A percentile compares a stretch with the other conserved stretches of the same genome.
phyloP scores from a whole-genome alignment of 2,113 vertebrate genomes.

The Tenrec ecaudatus region DNA sequence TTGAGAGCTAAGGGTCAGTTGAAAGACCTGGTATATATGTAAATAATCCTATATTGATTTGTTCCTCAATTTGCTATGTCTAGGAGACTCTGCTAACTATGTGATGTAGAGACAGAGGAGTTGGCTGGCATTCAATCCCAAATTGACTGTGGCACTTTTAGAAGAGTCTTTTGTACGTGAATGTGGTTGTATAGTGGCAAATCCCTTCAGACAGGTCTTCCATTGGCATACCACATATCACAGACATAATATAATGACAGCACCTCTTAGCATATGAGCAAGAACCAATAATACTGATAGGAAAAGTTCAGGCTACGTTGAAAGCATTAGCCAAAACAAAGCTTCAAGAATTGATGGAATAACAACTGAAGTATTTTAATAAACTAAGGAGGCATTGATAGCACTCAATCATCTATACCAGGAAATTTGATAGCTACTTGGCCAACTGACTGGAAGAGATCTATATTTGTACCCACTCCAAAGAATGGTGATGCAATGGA shows the following conservation, averaged over 20 bases:
- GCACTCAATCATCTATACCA: no score
- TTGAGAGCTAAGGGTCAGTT: neutral
- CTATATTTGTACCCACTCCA: no score
- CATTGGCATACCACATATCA: neutral
- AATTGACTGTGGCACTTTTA: neutral
- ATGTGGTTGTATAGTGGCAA: neutral
- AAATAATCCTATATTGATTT: slow-evolving; percentile 8
- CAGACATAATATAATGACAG: neutral
- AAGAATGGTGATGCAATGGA: no score
- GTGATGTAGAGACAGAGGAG: neutral
- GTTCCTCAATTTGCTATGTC: neutral
- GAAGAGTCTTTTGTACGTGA: neutral
- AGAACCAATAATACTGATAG: no score
- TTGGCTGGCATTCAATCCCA: neutral
- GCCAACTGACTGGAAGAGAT: no score
- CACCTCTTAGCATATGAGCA: neutral
- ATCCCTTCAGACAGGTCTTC: neutral
- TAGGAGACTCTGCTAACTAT: neutral
- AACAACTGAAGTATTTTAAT: no score
- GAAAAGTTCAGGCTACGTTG: no score
- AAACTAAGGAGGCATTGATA: no score
- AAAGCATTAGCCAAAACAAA: no score
- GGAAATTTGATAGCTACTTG: no score
- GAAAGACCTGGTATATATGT: neutral
- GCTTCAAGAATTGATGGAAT: no score